Evolutionary conservation across 2,113 vertebrate genomes (phyloP).

Genomic region (Scomber colias): DNA sequence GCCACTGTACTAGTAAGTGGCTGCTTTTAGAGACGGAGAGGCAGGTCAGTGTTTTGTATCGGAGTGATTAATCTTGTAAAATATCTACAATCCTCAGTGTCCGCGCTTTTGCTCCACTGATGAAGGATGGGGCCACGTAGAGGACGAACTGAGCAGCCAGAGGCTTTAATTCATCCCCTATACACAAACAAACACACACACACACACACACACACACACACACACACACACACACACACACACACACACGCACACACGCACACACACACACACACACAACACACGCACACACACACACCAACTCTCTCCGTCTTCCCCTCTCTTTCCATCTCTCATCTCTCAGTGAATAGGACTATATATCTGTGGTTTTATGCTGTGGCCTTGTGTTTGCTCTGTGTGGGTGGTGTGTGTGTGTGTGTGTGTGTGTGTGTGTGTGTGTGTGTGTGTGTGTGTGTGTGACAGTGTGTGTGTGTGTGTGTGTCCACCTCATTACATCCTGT

Average conservation of each 20-base stretch:
- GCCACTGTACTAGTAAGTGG: neutral
- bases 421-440: constrained; percentile 1
- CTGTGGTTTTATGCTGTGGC: constrained; percentile 50
- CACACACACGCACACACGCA: constrained; percentile 5
- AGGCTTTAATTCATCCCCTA: constrained; percentile 47
- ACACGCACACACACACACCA: neutral
- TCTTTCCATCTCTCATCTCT: constrained; percentile 42
- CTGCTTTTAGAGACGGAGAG: neutral
- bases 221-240: neutral
- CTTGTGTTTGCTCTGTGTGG: constrained; percentile 41
- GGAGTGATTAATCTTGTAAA: constrained; percentile 43
- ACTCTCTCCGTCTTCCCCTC: neutral
- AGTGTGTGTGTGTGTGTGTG: constrained; percentile 18
- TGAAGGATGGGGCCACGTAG: constrained; percentile 53
- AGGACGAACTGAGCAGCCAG: constrained; percentile 62
- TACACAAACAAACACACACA: constrained; percentile 6
- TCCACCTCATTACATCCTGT: constrained; percentile 36
- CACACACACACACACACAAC: neutral
- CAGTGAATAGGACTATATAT: constrained; percentile 45
- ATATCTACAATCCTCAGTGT: constrained; percentile 26
- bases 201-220: neutral
- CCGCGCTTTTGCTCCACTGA: constrained; percentile 21
- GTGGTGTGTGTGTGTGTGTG: constrained; percentile 27
- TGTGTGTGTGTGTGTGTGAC: constrained; percentile 20
- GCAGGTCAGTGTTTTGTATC: neutral